phyloP scores from a whole-genome alignment of 2,113 vertebrate genomes.

The Ascaphus truei region DNA sequence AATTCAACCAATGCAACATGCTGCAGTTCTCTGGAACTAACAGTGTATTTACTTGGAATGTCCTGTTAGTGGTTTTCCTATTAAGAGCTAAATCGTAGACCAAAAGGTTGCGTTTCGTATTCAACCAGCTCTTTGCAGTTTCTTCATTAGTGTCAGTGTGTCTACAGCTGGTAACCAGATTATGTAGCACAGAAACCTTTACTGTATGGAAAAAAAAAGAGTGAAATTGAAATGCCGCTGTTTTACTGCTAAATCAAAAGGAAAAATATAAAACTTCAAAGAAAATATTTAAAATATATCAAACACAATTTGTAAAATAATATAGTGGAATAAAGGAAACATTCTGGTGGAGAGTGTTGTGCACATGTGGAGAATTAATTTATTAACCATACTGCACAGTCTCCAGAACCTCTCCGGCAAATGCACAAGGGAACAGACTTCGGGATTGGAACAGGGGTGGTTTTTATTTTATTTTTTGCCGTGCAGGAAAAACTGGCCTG shows the following conservation, averaged over 20 bases:
- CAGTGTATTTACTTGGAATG: not conserved
- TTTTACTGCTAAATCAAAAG: conserved; percentile 53
- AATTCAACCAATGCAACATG: not conserved
- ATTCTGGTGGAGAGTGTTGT: conserved; percentile 11
- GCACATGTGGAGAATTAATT: conserved; percentile 33
- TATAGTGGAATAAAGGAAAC: conserved; percentile 34
- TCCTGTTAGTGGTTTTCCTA: not conserved
- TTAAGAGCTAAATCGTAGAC: not conserved
- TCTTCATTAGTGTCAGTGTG: conserved; percentile 46
- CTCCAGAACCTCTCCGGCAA: conserved; percentile 6
- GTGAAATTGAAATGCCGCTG: conserved; percentile 50
- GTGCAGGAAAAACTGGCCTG: conserved; percentile 41
- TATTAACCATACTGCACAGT: not conserved
- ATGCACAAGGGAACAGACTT: not conserved
- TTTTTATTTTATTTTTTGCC: no score
- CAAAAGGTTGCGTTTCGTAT: not conserved
- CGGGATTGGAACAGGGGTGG: not conserved
- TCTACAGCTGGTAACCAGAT: conserved; percentile 55
- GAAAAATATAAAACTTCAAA: conserved; percentile 65
- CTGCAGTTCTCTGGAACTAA: not conserved
- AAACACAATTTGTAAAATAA: conserved; percentile 64
- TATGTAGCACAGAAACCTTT: conserved; percentile 45
- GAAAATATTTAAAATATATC: conserved; percentile 66
- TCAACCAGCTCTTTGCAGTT: no score
- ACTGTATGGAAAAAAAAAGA: conserved; percentile 46